phyloP scores from a whole-genome alignment of 2,113 vertebrate genomes.

The Anolis sagrei region DNA sequence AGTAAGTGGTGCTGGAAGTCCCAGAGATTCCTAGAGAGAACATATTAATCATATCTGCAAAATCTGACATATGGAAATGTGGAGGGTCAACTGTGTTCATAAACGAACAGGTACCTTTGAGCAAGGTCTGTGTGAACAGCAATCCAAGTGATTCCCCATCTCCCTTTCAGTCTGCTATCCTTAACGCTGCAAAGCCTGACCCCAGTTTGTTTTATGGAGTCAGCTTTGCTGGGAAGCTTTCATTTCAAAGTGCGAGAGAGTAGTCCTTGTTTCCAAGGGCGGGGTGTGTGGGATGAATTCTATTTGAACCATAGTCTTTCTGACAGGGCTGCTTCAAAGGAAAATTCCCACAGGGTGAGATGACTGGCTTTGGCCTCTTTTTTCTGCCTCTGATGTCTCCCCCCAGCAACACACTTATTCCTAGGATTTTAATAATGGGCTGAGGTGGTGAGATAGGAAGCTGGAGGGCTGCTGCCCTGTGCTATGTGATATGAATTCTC shows the following conservation, averaged over 20 bases:
- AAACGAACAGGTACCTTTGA: not conserved
- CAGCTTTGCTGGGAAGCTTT: not conserved
- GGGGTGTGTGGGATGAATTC: not conserved
- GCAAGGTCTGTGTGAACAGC: not conserved
- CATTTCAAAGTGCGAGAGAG: not conserved
- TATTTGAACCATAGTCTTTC: not conserved
- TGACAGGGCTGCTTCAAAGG: not conserved
- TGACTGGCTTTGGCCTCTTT: not conserved
- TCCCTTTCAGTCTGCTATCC: not conserved
- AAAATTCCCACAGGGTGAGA: not conserved
- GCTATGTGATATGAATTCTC: not conserved
- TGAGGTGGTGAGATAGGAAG: not conserved
- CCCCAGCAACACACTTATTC: not conserved
- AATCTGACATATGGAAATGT: no score
- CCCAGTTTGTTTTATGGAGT: not conserved
- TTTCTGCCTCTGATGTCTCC: not conserved
- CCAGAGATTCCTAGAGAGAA: no score
- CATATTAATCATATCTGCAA: no score
- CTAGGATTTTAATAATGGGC: not conserved
- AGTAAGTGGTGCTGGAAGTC: no score
- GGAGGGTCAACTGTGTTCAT: no score
- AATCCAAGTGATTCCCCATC: no score
- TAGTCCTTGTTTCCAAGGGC: not conserved
- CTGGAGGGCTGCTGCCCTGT: not conserved
- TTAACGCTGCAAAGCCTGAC: not conserved